Evolutionary conservation across 2,113 vertebrate species (phyloP), one percentile per base, ranked within the genome.

Genomic region (Archilochus colubris): DNA sequence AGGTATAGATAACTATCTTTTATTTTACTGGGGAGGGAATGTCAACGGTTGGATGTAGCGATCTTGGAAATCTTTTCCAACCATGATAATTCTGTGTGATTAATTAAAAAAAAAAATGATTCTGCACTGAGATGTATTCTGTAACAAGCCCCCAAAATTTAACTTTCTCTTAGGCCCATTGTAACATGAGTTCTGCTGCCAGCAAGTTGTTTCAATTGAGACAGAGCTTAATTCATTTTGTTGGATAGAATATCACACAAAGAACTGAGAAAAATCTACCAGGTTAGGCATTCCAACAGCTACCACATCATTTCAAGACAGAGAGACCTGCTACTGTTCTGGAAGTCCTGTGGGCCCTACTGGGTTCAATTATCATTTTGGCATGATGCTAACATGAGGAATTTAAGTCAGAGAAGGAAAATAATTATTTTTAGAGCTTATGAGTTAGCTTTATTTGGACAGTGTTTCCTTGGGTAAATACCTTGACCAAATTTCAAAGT

Each of bases 401-500:
- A 93, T 73, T 68, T 82, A 89, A 79, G 31, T n/a, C 38, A 82
- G 44, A 88, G 38, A 79, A 63, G 7, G 21, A 12, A 95, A 82
- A 75, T 40, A 72, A 68, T 85, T 91, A 38, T 64, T 94, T 87
- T 89, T 75, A 82, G 9, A 76, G 12, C 13, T 82, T 88, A 20
- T 69, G 76, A 80, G 0, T 14, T 59, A 86, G 8, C 13, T 91
- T 88, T 76, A 55, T 50, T 78, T 67, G 55, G 12, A 43, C 62
- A 62, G 20, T 4, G 86, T 92, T 95, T 95, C 57, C 36, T 75
- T 66, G 31, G 30, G 33, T 82, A 83, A 89, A 62, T 43, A 75
- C 20, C 24, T 38, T 88, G 30, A 59, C 73, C 38, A 67, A 75
- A 92, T 91, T 92, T 89, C 55, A 86, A 92, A 92, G 28, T n/a